Conservation (phyloP, 2,888 invertebrate genomes). For the Lithophane leautieri region DNA sequence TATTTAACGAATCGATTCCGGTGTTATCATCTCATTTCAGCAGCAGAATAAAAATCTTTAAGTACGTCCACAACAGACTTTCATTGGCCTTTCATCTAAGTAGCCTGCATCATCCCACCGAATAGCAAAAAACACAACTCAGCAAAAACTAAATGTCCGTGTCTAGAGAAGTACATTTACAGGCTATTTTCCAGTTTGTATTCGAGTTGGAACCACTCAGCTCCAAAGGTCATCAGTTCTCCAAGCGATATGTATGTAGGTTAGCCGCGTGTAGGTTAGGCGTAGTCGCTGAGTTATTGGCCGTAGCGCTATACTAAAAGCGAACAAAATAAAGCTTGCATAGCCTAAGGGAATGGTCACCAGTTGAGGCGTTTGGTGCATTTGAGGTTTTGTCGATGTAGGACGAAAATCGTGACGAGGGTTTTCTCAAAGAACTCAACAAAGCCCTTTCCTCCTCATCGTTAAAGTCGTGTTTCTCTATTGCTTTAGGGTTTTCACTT, state of each 20-base stretch:
- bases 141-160: background rate
- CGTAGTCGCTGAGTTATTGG: slow-evolving; percentile 27
- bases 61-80: background rate
- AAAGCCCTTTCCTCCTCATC: background rate
- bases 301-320: slow-evolving; percentile 22
- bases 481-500: background rate
- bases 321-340: slow-evolving; percentile 22
- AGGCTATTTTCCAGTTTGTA: background rate
- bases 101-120: background rate
- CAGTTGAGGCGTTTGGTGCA: background rate
- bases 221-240: slow-evolving; percentile 17
- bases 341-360: slow-evolving; percentile 24
- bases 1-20: background rate
- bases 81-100: too few species aligned
- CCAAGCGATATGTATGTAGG: slow-evolving; percentile 22
- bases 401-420: background rate
- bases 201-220: background rate
- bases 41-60: background rate
- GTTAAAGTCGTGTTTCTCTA: background rate
- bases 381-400: slow-evolving; percentile 1
- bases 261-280: slow-evolving; percentile 12
- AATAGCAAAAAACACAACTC: background rate
- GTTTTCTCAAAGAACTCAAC: background rate
- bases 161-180: background rate
- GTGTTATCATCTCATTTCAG: background rate